Evolutionary conservation across 2,888 invertebrate species (phyloP), one percentile per base, ranked within the genome.

Genomic region (Sarcophaga caerulescens): DNA sequence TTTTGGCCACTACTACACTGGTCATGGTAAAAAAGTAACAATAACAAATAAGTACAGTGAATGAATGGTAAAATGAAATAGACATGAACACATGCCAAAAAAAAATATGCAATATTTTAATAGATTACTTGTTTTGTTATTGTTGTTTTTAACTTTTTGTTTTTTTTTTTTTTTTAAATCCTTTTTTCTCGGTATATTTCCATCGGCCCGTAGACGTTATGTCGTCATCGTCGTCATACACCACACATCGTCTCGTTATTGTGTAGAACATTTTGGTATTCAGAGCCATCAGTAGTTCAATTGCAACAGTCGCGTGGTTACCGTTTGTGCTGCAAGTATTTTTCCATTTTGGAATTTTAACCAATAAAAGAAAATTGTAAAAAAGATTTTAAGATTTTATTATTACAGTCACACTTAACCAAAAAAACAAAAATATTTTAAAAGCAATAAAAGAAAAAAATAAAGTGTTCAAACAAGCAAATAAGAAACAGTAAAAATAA

Each of bases 61-160:
- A 35, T 35, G 35, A 10, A 35, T 35, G 35, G 35, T 35, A 35
- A 35, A 35, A 35, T 35, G 35, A 35, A 84, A 73, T 59, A 79
- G 68, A 62, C 23, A 62, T 81, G 77, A 78, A 68, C 65, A 79
- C 80, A 83, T 77, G 87, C 87, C 87, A 87, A 88, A 88, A 35
- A 35, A 35, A 88, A 87, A 80, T 87, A 87, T 88, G 88, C 88
- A 84, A 86, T 86, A 77, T 60, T 78, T 81, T 86, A 82, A 81
- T 85, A 77, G 76, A 73, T 81, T 79, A 77, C 71, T 83, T 65
- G 80, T 68, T 63, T 62, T 62, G 76, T 69, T 85, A 81, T 81
- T 74, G 57, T 76, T 84, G 74, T 21, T 69, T 74, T 68, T 2
- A 6, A 74, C 70, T 52, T 69, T 69, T 68, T 60, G 19, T 23